Conservation (phyloP, 2,888 invertebrate species). For the Epicampocera succincta region DNA sequence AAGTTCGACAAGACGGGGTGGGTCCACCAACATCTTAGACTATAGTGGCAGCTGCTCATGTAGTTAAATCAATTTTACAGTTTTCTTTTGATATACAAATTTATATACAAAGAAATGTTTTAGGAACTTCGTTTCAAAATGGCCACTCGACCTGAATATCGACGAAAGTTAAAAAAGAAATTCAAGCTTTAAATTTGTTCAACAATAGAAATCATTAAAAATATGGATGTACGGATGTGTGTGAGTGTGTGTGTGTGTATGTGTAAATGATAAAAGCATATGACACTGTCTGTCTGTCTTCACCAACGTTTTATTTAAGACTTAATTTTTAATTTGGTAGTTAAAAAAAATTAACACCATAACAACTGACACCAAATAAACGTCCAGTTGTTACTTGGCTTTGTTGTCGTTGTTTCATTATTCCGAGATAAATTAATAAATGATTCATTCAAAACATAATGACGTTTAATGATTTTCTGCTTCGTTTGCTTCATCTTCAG, state of each 20-base stretch:
- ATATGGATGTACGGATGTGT: not conserved
- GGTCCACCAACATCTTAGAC: no score
- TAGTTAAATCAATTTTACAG: no score
- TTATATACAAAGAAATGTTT: no score
- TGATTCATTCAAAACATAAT: conserved; percentile 59
- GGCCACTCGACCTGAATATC: no score
- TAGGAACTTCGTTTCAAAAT: no score
- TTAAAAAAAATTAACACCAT: conserved; percentile 61
- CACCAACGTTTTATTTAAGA: not conserved
- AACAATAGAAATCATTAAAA: no score
- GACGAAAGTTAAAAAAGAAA: no score
- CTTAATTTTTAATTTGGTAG: conserved; percentile 39
- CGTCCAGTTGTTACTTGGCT: not conserved
- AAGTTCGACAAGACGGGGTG: no score
- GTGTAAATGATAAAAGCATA: not conserved
- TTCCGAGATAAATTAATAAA: conserved; percentile 55
- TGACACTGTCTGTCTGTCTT: not conserved
- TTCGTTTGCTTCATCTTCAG: conserved; percentile 40
- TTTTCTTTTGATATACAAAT: no score
- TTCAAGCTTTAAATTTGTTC: no score
- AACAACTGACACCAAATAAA: conserved; percentile 25
- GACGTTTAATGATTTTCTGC: conserved; percentile 61
- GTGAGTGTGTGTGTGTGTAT: not conserved
- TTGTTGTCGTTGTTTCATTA: conserved; percentile 4
- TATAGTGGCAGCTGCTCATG: no score